These are phyloP conservation scores for Gallinago nigripennis DNA, from an alignment of 2,797 vertebrate species.

Conservation along the genomic window DNA sequence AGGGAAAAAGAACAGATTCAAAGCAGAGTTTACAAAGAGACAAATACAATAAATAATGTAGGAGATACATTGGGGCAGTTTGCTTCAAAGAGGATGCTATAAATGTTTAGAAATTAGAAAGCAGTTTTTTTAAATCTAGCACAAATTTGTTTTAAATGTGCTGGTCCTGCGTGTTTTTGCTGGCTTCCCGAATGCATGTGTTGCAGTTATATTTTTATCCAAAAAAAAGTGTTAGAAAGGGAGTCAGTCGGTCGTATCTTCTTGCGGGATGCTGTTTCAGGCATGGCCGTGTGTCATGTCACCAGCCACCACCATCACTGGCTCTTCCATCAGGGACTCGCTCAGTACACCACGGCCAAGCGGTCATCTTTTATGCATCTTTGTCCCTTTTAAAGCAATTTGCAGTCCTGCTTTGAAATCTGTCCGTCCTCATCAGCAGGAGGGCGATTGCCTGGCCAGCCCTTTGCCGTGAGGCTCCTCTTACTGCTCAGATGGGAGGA, in stretches of 20 bases:
- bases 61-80: not conserved
- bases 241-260: not conserved
- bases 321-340: not conserved
- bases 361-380: not conserved
- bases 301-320: not conserved
- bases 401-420: not conserved
- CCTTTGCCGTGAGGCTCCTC: not conserved
- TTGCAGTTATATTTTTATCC: not conserved
- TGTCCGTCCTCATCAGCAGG: not conserved
- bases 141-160: not conserved
- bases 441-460: not conserved
- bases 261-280: not conserved
- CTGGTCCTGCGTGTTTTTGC: not conserved
- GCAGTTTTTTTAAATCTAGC: not conserved
- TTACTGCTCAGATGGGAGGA: not conserved
- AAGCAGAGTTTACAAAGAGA: not conserved
- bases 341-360: accelerated
- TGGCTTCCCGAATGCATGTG: not conserved
- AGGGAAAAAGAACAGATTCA: not conserved
- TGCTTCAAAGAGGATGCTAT: not conserved
- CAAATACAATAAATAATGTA: not conserved
- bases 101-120: not conserved
- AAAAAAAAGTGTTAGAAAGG: not conserved
- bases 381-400: not conserved
- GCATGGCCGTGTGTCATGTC: not conserved